Evolutionary conservation across 2,113 vertebrate genomes (phyloP).

Genomic region (Oryzias javanicus): DNA sequence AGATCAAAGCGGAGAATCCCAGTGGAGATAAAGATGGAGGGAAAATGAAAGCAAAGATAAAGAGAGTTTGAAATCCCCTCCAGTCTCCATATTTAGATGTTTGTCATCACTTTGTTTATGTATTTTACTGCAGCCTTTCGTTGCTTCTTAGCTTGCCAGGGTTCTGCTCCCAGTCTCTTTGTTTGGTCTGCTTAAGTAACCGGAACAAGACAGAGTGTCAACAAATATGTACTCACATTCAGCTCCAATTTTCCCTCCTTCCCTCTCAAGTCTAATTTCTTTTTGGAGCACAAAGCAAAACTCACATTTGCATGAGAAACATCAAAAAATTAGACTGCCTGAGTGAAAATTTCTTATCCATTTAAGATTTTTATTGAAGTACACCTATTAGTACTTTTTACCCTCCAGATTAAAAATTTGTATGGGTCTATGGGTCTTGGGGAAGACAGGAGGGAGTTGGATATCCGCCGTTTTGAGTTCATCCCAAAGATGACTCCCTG

Average conservation of each 20-base stretch:
- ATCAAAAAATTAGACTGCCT: background rate
- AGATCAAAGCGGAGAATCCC: constrained; percentile 62
- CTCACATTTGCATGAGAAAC: background rate
- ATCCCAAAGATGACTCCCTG: no score
- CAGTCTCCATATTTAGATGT: constrained; percentile 61
- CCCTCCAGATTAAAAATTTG: constrained; percentile 62
- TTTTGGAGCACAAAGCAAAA: constrained; percentile 11
- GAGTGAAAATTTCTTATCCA: constrained; percentile 13
- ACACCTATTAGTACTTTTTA: constrained; percentile 38
- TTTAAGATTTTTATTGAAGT: constrained; percentile 41
- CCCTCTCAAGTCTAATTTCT: background rate
- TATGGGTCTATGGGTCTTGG: no score
- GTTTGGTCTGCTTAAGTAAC: constrained; percentile 43
- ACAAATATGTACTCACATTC: constrained; percentile 27
- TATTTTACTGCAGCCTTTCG: constrained; percentile 40
- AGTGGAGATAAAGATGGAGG: constrained; percentile 49
- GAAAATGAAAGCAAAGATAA: constrained; percentile 55
- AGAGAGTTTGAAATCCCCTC: constrained; percentile 54
- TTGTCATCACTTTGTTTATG: constrained; percentile 57
- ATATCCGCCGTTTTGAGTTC: no score
- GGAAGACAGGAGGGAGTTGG: no score
- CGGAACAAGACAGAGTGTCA: constrained; percentile 21
- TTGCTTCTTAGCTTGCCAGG: constrained; percentile 20
- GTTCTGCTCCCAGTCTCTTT: constrained; percentile 30
- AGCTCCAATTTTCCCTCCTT: background rate